Conservation (phyloP, 23 tunicate genomes). For the Halocynthia roretzi region DNA sequence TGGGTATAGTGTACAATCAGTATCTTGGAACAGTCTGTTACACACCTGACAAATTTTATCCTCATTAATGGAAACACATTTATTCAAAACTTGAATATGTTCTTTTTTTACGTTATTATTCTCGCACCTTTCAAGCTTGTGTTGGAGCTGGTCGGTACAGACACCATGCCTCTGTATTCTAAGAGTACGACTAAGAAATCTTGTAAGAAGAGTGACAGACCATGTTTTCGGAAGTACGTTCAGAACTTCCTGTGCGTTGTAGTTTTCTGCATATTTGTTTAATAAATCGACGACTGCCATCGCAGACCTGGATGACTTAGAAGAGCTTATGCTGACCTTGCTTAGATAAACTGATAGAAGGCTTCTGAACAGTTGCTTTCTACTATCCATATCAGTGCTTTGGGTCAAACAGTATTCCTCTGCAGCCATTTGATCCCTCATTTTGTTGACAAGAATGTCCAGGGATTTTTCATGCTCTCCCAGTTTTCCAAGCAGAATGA, state of each 20-base stretch:
- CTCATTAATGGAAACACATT: conserved; percentile 45
- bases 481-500: conserved; percentile 67
- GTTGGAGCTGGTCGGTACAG: conserved; percentile 29
- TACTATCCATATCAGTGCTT: conserved; percentile 14
- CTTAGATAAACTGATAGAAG: conserved; percentile 51
- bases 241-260: conserved; percentile 47
- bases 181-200: conserved; percentile 37
- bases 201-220: conserved; percentile 35
- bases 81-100: conserved; percentile 5
- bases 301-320: conserved; percentile 16
- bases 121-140: conserved; percentile 36
- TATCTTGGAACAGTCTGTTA: conserved; percentile 24
- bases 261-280: conserved; percentile 54
- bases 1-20: conserved; percentile 63
- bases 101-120: conserved; percentile 30
- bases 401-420: conserved; percentile 67
- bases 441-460: conserved; percentile 47
- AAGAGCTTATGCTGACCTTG: conserved; percentile 30
- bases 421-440: conserved; percentile 58
- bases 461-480: conserved; percentile 79
- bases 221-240: conserved; percentile 56
- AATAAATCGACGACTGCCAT: conserved; percentile 47
- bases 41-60: conserved; percentile 60
- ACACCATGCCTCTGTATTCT: conserved; percentile 23
- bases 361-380: conserved; percentile 36